phyloP scores from a whole-genome alignment of 2,797 vertebrate genomes.

The Helostoma temminkii region DNA sequence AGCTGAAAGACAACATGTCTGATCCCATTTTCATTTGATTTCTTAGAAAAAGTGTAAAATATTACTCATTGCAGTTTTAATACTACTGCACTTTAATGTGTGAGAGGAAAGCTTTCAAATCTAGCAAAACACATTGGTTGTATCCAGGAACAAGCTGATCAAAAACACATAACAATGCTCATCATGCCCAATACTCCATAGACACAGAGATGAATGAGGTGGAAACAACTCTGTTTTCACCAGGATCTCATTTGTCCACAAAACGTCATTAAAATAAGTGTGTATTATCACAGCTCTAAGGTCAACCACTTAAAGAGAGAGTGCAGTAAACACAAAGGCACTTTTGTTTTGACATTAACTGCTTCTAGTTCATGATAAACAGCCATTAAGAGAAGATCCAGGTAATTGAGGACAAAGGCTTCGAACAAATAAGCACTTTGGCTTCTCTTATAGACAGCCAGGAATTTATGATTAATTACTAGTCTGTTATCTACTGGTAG shows the following conservation, averaged over 20 bases:
- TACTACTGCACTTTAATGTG: no score
- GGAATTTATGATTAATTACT: conserved; percentile 84
- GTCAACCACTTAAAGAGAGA: conserved; percentile 59
- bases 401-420: conserved; percentile 76
- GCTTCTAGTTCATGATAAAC: conserved; percentile 67
- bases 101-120: no score
- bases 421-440: conserved; percentile 78
- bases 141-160: no score
- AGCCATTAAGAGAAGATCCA: conserved; percentile 69
- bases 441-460: conserved; percentile 74
- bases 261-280: conserved; percentile 18
- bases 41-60: no score
- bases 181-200: neutral
- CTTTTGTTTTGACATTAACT: conserved; percentile 66
- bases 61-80: no score
- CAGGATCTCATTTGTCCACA: neutral
- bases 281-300: conserved; percentile 21
- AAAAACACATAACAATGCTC: neutral
- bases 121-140: no score
- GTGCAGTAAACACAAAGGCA: conserved; percentile 48
- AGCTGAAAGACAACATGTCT: no score
- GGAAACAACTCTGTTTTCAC: neutral
- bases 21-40: no score
- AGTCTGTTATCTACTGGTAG: conserved; percentile 68
- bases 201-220: no score